Conservation (phyloP, 2,113 vertebrate species). For the Zosterops borbonicus region DNA sequence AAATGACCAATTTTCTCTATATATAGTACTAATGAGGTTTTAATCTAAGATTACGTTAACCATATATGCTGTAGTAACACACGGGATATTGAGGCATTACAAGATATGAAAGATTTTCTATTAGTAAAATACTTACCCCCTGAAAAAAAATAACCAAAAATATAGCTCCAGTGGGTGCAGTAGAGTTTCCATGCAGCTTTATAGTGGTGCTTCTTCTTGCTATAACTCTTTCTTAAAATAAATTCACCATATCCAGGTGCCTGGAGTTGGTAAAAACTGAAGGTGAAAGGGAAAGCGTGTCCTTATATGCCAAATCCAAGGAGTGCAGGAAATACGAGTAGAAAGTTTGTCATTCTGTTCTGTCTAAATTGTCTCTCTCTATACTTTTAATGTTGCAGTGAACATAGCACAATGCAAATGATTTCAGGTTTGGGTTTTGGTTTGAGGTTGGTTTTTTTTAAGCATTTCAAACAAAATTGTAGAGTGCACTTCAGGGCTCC, state of each 20-base stretch:
- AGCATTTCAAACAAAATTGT: not conserved
- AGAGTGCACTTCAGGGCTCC: not conserved
- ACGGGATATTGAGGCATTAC: not conserved
- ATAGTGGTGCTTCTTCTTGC: not conserved
- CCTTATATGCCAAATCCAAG: not conserved
- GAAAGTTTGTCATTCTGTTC: not conserved
- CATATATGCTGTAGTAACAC: not conserved
- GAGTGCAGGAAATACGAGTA: not conserved
- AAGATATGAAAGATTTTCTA: not conserved
- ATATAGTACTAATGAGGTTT: not conserved
- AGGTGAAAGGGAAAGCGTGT: not conserved
- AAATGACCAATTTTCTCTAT: not conserved
- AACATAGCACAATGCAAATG: not conserved
- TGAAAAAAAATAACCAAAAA: not conserved
- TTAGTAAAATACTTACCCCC: not conserved
- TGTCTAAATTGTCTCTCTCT: not conserved
- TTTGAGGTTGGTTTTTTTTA: not conserved
- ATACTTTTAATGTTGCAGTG: not conserved
- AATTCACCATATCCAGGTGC: not conserved
- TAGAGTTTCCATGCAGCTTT: not conserved
- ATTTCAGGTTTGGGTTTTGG: not conserved
- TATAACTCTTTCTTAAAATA: not conserved
- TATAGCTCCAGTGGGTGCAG: not conserved
- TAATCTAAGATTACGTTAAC: not conserved
- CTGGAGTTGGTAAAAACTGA: not conserved